Evolutionary conservation across 2,888 invertebrate genomes (phyloP), one percentile per base, ranked within the genome.

Genomic region (Harpalus rufipes): DNA sequence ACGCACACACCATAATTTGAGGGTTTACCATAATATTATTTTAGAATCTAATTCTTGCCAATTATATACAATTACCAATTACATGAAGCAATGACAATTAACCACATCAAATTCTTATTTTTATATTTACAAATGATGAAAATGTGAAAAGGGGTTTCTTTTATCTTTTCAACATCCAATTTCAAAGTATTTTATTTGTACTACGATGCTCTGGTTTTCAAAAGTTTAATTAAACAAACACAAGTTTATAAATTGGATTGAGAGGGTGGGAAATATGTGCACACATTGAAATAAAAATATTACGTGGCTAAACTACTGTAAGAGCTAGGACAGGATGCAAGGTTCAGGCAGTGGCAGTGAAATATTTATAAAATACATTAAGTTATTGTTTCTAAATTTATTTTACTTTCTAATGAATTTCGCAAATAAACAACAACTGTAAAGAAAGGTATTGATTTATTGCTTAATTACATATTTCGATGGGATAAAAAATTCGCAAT

Each of bases 151-250:
- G 39, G 41, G 68, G 41, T 68, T 68, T 16, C 68, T 8, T 39
- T 18, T 44, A 41, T 44, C 80, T 61, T 58, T 51, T 14, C 25
- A 41, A 41, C 81, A 18, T 65, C 51, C 81, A 63, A 44, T 12
- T 18, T 81, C 83, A 58, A 76, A 84, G 79, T 79, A 61, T 59
- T 79, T 74, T 84, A 80, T 85, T 85, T 85, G 85, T 85, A 85
- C 85, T 85, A 85, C 85, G 85, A 85, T 85, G 85, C 85, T 85
- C 85, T 85, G 85, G 76, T 76, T 83, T 74, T 58, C 16, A 76
- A 72, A 82, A 72, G 25, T 68, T 68, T 32, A 74, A 25, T 8
- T 58, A 41, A 78, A 78, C 58, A 78, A 78, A 74, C 51, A 21
- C 18, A 74, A 72, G 44, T 39, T 8, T 51, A 6, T 32, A 32